Evolutionary conservation across 2,888 invertebrate genomes (phyloP).

Genomic region (Rhamnusium bicolor): DNA sequence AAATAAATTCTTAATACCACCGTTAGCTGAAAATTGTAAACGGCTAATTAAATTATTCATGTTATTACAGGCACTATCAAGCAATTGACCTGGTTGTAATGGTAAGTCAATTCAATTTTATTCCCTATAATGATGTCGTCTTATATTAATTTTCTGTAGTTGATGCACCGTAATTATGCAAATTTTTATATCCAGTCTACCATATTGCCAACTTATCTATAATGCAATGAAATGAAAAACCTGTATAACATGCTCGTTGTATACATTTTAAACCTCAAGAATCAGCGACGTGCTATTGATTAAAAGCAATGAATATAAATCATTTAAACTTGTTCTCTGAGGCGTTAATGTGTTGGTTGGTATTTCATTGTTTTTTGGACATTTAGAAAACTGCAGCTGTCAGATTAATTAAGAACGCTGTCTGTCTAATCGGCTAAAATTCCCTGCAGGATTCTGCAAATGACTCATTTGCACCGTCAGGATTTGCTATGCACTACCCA

Average conservation of each 20-base stretch:
- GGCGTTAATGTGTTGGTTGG: not conserved
- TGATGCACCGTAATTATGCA: conserved; percentile 1
- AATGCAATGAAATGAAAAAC: conserved; percentile 2
- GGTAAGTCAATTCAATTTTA: conserved; percentile 15
- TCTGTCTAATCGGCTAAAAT: not conserved
- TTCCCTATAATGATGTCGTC: not conserved
- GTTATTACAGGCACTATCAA: not conserved
- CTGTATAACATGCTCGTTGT: not conserved
- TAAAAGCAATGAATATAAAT: conserved; percentile 4
- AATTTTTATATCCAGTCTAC: conserved; percentile 1
- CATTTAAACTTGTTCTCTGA: not conserved
- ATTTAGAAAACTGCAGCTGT: not conserved
- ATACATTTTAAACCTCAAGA: not conserved
- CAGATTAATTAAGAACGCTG: not conserved
- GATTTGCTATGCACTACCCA: too few relatives aligned
- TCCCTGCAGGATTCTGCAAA: not conserved
- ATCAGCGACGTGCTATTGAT: not conserved
- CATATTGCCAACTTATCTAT: not conserved
- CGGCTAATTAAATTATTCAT: not conserved
- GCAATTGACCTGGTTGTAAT: not conserved
- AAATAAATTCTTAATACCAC: not conserved
- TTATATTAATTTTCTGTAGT: conserved; percentile 4
- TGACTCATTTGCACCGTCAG: too few relatives aligned
- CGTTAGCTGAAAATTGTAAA: not conserved
- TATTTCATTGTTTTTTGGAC: not conserved